Evolutionary conservation across 2,113 vertebrate species (phyloP).

Genomic region (Chinchilla lanigera): DNA sequence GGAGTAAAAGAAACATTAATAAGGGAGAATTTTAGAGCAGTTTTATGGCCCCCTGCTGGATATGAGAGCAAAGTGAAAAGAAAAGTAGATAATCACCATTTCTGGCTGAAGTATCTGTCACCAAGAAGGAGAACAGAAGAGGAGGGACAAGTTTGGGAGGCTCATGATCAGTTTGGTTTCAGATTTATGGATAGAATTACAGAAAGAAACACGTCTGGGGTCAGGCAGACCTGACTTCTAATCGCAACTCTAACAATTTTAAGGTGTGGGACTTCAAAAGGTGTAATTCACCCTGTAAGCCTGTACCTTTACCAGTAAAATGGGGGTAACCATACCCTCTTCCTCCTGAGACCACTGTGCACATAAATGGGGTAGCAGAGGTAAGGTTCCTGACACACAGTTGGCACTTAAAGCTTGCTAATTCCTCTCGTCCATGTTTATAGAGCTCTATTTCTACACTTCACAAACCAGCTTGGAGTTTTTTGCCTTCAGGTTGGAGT

Average conservation of each 20-base stretch:
- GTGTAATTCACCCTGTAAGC: neutral
- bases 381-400: neutral
- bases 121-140: neutral
- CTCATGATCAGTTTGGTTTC: neutral
- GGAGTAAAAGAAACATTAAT: neutral
- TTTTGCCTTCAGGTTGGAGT: neutral
- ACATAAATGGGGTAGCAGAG: neutral
- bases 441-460: neutral
- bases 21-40: constrained; percentile 3
- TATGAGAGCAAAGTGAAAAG: neutral
- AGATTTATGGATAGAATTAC: neutral
- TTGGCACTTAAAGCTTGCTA: neutral
- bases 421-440: neutral
- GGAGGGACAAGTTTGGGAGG: neutral
- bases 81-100: neutral
- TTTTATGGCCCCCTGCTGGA: neutral
- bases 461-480: neutral
- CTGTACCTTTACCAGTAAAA: neutral
- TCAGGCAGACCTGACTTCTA: neutral
- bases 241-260: neutral
- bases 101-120: neutral
- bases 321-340: neutral
- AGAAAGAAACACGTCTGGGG: neutral
- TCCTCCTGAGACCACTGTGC: neutral
- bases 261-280: neutral